phyloP scores from a whole-genome alignment of 2,888 invertebrate genomes.

The Yponomeuta cagnagella region DNA sequence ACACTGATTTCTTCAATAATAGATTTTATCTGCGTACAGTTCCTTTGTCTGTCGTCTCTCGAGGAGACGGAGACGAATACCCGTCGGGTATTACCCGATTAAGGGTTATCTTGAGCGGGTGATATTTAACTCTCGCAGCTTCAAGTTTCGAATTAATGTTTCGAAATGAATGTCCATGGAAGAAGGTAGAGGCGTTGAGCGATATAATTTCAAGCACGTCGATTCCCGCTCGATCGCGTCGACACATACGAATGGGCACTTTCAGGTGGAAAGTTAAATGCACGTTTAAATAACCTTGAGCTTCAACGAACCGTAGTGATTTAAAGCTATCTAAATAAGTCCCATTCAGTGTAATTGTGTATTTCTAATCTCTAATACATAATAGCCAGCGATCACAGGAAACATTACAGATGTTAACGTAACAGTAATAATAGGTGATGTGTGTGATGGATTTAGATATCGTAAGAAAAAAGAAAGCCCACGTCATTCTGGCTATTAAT shows the following conservation, averaged over 20 bases:
- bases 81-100: not conserved
- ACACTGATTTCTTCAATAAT: slow-evolving; percentile 42
- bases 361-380: no score
- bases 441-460: not conserved
- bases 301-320: slow-evolving; percentile 11
- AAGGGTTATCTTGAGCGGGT: not conserved
- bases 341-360: not conserved
- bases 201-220: slow-evolving; percentile 29
- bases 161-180: not conserved
- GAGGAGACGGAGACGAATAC: slow-evolving; percentile 3
- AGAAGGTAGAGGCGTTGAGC: slow-evolving; percentile 1
- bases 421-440: not conserved
- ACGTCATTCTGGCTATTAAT: not conserved
- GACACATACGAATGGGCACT: slow-evolving; percentile 35
- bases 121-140: not conserved
- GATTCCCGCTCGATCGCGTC: slow-evolving; percentile 28
- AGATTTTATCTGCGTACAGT: slow-evolving; percentile 16
- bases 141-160: not conserved
- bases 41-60: not conserved
- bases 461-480: not conserved
- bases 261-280: slow-evolving; percentile 27
- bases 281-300: slow-evolving; percentile 26
- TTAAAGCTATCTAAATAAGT: not conserved
- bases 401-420: no score
- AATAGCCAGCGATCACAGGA: no score